phyloP scores from a whole-genome alignment of 2,888 invertebrate genomes.

The Rutpela maculata region DNA sequence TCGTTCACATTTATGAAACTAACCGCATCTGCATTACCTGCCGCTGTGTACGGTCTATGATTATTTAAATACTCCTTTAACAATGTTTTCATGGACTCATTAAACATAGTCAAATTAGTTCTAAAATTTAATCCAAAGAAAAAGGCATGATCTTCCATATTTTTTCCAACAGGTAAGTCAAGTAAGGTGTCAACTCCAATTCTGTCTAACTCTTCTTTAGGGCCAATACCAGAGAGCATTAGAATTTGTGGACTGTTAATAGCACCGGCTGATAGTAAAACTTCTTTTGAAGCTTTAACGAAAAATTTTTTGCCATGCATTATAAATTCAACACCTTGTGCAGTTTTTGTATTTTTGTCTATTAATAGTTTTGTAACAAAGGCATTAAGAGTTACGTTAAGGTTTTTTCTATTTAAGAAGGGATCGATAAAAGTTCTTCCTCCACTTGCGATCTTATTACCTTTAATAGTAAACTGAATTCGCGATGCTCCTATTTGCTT shows the following conservation, averaged over 20 bases:
- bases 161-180: constrained; percentile 23
- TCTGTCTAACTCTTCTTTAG: constrained; percentile 9
- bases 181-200: background rate
- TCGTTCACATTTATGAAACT: constrained; percentile 38
- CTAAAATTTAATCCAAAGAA: constrained; percentile 20
- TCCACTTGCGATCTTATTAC: constrained; percentile 84
- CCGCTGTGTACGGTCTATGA: constrained; percentile 34
- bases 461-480: constrained; percentile 83
- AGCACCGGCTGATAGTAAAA: constrained; percentile 91
- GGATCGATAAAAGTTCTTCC: constrained; percentile 24
- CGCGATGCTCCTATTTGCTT: constrained; percentile 44
- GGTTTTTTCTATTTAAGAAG: constrained; percentile 79
- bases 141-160: constrained; percentile 11
- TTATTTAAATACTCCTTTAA: constrained; percentile 26
- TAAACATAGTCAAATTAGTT: constrained; percentile 41
- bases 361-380: constrained; percentile 84
- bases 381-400: constrained; percentile 85
- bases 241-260: constrained; percentile 85
- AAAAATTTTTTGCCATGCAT: constrained; percentile 81
- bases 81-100: constrained; percentile 15
- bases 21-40: constrained; percentile 13
- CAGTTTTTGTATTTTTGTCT: constrained; percentile 78
- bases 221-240: constrained; percentile 82
- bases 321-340: constrained; percentile 84
- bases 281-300: constrained; percentile 83